Conservation (phyloP, 2,888 invertebrate species). For the Alloplasta piceator region DNA sequence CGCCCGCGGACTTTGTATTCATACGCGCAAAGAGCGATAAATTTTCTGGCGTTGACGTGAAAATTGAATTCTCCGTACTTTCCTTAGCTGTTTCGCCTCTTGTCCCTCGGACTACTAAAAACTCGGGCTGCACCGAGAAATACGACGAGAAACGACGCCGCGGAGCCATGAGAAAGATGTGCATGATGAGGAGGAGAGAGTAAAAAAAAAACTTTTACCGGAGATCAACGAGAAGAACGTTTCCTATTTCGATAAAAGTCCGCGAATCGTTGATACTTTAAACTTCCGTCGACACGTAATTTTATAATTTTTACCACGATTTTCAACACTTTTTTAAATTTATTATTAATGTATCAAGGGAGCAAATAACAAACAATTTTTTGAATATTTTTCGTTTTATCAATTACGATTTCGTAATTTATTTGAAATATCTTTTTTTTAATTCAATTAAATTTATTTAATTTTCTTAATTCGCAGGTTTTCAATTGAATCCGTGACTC, state of each 20-base stretch:
- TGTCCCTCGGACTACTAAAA: constrained; percentile 31
- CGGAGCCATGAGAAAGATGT: background rate
- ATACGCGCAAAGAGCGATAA: constrained; percentile 74
- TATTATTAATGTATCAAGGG: no score
- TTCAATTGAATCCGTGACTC: no score
- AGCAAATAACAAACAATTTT: no score
- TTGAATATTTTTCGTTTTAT: no score
- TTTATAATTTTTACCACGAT: no score
- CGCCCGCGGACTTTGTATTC: constrained; percentile 71
- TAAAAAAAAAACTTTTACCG: constrained; percentile 12
- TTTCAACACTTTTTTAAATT: no score
- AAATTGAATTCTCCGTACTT: constrained; percentile 77
- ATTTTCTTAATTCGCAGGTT: no score
- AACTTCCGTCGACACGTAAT: no score
- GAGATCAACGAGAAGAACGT: constrained; percentile 30
- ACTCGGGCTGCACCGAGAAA: background rate
- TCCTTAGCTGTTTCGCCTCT: constrained; percentile 1
- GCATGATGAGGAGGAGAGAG: constrained; percentile 9
- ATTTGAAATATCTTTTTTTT: no score
- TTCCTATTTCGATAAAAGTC: constrained; percentile 24
- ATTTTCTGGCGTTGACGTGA: constrained; percentile 78
- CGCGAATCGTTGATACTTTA: background rate
- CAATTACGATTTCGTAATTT: no score
- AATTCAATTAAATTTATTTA: no score
- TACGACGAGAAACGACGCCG: constrained; percentile 7